Evolutionary conservation across 1,140 invertebrate genomes (phyloP), one percentile per base, ranked within the genome.

Genomic region (Teleopsis dalmanni): DNA sequence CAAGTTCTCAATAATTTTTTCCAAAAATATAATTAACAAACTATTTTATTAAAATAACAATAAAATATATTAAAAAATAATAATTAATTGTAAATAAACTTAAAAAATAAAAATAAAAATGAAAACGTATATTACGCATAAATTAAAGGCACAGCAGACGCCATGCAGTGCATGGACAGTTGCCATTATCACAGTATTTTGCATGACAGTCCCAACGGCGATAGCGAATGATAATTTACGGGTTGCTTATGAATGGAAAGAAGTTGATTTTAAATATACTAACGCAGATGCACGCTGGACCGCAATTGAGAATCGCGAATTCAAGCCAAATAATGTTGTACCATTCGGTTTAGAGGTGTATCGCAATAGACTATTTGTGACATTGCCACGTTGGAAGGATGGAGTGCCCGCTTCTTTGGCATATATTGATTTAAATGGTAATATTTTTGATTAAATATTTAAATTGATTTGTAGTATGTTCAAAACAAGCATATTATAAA

Each of bases 351-450:
- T 87, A 31, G 84, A 87, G 56, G 77, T 85, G 2, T 76, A 76
- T 42, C 75, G 73, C 19, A 76, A 80, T 31, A 73, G 78, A 29
- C 58, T 87, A 42, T 86, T 85, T 55, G 62, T 87, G 11, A 84
- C 83, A 0, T 75, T 87, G 6, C 86, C 86, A 10, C 74, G 84
- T 54, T 88, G 85, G 85, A 78, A 78, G 55, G 57, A 68, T 21
- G 86, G 86, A 19, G 83, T 88, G 7, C 79, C 82, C 2, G 78
- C 84, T 25, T 82, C 83, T 52, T 73, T 88, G 51, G 81, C 81
- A 61, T 87, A 85, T 59, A 78, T 88, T 50, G 75, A 78, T 57
- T 60, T 82, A 48, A 82, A 80, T 66, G 83, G 83, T 85, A 62
- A 74, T 71, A 68, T 45, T 45, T 37, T 11, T 21, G n/a, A 21